phyloP scores from a whole-genome alignment of 2,113 vertebrate species.

The Entelurus aequoreus region DNA sequence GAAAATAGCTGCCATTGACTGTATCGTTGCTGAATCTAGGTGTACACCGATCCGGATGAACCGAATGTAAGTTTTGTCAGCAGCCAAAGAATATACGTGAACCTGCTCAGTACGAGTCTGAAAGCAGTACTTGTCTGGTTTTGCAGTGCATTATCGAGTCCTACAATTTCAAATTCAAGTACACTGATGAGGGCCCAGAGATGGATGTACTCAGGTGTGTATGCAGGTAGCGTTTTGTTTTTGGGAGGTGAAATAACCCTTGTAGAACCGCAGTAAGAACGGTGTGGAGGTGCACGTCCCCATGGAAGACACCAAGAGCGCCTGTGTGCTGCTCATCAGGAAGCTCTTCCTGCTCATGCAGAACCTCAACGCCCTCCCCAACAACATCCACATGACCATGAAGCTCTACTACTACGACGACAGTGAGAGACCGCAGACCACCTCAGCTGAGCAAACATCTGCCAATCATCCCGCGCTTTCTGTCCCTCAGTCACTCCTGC shows the following conservation, averaged over 20 bases:
- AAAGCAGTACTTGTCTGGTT: slow-evolving; percentile 26
- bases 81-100: not conserved
- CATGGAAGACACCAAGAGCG: slow-evolving; percentile 80
- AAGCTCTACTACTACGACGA: slow-evolving; percentile 95
- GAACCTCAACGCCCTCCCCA: slow-evolving; percentile 80
- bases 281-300: slow-evolving; percentile 51
- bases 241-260: slow-evolving; percentile 4
- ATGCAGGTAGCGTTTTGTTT: not conserved
- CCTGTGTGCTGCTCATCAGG: slow-evolving; percentile 86
- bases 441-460: too few relatives aligned
- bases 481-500: slow-evolving; percentile 79
- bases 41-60: slow-evolving; percentile 67
- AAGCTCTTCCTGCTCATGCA: slow-evolving; percentile 94
- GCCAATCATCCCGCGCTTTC: not conserved
- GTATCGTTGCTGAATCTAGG: slow-evolving; percentile 45
- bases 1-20: not conserved
- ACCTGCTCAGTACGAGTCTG: not conserved
- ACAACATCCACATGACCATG: slow-evolving; percentile 84
- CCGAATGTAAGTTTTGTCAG: slow-evolving; percentile 65
- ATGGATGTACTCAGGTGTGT: slow-evolving; percentile 72
- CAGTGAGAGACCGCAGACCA: slow-evolving; percentile 60
- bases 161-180: slow-evolving; percentile 95
- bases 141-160: slow-evolving; percentile 87
- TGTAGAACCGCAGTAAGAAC: slow-evolving; percentile 51
- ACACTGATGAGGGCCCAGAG: slow-evolving; percentile 77